A percentile compares a stretch with the other conserved stretches of the same genome.
Conservation (phyloP, 30 jellyfish, hydroid and myxozoan genomes). For the Pseudorhiza aurosa region DNA sequence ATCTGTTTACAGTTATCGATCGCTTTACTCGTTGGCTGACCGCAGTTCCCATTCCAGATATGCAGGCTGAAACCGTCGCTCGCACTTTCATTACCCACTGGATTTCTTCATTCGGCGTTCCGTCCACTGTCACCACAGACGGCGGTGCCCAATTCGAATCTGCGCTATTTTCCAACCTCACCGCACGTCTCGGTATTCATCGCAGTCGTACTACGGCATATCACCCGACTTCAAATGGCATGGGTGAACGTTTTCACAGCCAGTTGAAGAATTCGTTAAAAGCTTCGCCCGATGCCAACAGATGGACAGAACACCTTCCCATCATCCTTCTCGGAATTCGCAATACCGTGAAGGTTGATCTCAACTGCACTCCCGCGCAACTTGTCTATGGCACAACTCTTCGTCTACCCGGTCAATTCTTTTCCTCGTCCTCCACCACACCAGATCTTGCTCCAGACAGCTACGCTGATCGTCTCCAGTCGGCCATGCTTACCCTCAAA, state of each 20-base stretch:
- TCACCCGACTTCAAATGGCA: constrained; percentile 65
- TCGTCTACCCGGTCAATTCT: constrained; percentile 28
- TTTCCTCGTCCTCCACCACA: background rate
- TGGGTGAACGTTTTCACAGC: constrained; percentile 57
- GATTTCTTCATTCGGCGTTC: constrained; percentile 58
- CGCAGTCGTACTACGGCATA: constrained; percentile 48
- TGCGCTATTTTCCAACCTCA: background rate
- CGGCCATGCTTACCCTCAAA: constrained; percentile 33
- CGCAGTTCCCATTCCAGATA: constrained; percentile 36
- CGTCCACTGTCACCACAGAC: no score
- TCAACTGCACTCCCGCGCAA: constrained; percentile 28
- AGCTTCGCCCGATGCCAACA: no score
- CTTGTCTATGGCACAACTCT: constrained; percentile 34
- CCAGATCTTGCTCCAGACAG: constrained; percentile 5
- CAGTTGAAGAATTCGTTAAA: constrained; percentile 12
- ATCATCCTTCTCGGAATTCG: constrained; percentile 50
- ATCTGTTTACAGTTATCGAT: constrained; percentile 46
- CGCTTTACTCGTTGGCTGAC: constrained; percentile 71
- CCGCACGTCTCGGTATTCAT: constrained; percentile 9
- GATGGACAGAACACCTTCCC: constrained; percentile 48
- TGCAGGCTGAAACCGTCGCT: constrained; percentile 40
- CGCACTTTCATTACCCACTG: constrained; percentile 23
- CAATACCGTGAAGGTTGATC: constrained; percentile 26
- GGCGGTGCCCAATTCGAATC: no score
- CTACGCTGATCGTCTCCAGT: constrained; percentile 31